These are phyloP conservation scores for Dyspetes luteomarginatus DNA, from an alignment of 2,888 invertebrate genomes.

Conservation along the genomic window DNA sequence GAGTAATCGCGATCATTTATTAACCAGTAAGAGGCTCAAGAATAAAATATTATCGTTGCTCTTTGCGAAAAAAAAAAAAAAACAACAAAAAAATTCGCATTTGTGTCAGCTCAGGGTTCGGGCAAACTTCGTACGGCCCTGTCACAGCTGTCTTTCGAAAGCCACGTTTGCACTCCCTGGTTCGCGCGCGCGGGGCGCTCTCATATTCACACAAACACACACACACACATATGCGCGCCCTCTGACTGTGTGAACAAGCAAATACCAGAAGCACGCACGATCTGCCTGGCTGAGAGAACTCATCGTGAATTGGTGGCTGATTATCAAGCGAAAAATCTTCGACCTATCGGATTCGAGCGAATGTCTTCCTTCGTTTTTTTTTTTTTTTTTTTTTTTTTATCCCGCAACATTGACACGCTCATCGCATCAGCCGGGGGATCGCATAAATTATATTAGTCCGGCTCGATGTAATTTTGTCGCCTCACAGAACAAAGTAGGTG, in stretches of 20 bases:
- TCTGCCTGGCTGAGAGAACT: constrained; percentile 55
- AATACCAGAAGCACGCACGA: constrained; percentile 46
- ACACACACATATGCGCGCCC: too few species aligned
- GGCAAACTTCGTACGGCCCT: constrained; percentile 75
- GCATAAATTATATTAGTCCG: constrained; percentile 1
- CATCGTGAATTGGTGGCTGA: constrained; percentile 69
- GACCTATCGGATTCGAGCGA: constrained; percentile 75
- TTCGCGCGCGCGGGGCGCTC: constrained; percentile 71
- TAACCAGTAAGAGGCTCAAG: too few species aligned
- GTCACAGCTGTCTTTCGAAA: constrained; percentile 82
- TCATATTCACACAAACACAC: constrained; percentile 59
- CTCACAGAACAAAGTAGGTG: background rate
- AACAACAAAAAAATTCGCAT: background rate
- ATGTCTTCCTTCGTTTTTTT: constrained; percentile 49
- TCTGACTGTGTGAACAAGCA: too few species aligned
- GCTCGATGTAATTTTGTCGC: constrained; percentile 34
- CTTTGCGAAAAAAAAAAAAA: too few species aligned
- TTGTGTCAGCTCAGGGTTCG: background rate
- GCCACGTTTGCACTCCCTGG: constrained; percentile 78
- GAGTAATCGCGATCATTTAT: too few species aligned
- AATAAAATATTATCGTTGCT: too few species aligned
- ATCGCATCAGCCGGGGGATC: background rate
- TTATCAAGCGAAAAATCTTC: constrained; percentile 73
- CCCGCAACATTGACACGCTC: constrained; percentile 6
- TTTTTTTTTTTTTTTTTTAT: constrained; percentile 1